Evolutionary conservation across 2,113 vertebrate species (phyloP).

Genomic region (Datnioides undecimradiatus): DNA sequence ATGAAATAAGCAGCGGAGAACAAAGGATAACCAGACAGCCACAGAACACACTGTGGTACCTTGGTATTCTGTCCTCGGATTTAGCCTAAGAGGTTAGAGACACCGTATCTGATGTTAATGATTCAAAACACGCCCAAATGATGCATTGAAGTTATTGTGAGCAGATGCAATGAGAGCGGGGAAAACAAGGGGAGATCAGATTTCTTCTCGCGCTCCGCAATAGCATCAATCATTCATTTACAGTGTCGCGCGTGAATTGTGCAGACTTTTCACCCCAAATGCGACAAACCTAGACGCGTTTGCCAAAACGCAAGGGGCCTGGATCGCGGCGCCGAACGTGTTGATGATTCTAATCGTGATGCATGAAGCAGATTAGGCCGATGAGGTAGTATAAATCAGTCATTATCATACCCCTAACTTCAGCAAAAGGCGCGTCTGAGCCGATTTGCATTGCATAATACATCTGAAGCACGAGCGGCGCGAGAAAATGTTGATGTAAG

Average conservation of each 20-base stretch:
- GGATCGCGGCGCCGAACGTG: slow-evolving; percentile 6
- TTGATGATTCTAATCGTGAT: slow-evolving; percentile 26
- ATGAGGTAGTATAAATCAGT: slow-evolving; percentile 46
- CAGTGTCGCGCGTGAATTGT: slow-evolving; percentile 18
- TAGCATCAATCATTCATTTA: slow-evolving; percentile 44
- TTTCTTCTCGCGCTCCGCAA: slow-evolving; percentile 16
- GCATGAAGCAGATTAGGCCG: slow-evolving; percentile 35
- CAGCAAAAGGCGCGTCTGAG: slow-evolving; percentile 39
- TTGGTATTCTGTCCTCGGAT: slow-evolving; percentile 23
- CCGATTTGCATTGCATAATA: slow-evolving; percentile 50
- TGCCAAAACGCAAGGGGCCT: slow-evolving; percentile 10
- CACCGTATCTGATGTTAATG: slow-evolving; percentile 15
- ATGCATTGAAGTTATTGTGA: slow-evolving; percentile 34
- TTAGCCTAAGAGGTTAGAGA: slow-evolving; percentile 4
- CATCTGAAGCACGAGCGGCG: slow-evolving; percentile 23
- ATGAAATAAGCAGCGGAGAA: slow-evolving; percentile 30
- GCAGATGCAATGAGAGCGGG: not conserved
- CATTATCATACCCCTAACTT: slow-evolving; percentile 44
- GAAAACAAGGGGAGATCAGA: not conserved
- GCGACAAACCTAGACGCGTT: slow-evolving; percentile 5
- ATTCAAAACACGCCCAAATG: slow-evolving; percentile 33
- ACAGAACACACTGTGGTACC: slow-evolving; percentile 10
- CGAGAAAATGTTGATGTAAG: not conserved
- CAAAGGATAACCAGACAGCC: slow-evolving; percentile 14
- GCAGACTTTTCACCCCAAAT: slow-evolving; percentile 13